phyloP scores from a whole-genome alignment of 2,888 invertebrate species.

The Oxyteleia sp. region DNA sequence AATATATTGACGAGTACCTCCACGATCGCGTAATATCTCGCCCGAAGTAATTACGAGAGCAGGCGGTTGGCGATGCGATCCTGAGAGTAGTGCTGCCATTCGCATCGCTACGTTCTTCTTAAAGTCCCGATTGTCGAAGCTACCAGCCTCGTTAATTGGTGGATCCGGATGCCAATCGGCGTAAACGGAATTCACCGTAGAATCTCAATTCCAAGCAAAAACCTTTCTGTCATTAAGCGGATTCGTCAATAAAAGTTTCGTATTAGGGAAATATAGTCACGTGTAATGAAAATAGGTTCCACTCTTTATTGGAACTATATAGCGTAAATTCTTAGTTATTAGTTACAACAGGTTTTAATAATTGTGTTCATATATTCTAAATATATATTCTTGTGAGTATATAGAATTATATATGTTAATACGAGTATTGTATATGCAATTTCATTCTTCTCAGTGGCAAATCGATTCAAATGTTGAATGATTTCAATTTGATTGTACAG shows the following conservation, averaged over 20 bases:
- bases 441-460: no score
- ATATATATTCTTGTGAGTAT: no score
- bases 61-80: conserved; percentile 67
- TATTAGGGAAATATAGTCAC: not conserved
- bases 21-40: conserved; percentile 77
- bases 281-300: not conserved
- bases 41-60: conserved; percentile 76
- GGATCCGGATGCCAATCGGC: conserved; percentile 73
- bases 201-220: conserved; percentile 65
- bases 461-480: no score
- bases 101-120: conserved; percentile 75
- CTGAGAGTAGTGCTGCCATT: conserved; percentile 67
- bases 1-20: conserved; percentile 75
- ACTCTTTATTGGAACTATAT: no score
- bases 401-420: no score
- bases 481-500: no score
- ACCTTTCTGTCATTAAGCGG: conserved; percentile 32
- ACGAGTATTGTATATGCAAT: no score
- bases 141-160: conserved; percentile 74
- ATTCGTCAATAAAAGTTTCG: conserved; percentile 50
- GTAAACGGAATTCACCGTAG: conserved; percentile 65
- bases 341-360: no score
- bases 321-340: no score
- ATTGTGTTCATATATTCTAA: no score
- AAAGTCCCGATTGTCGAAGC: conserved; percentile 71